Evolutionary conservation across 2,888 invertebrate genomes (phyloP).

Genomic region (Heterodera filipjevi): DNA sequence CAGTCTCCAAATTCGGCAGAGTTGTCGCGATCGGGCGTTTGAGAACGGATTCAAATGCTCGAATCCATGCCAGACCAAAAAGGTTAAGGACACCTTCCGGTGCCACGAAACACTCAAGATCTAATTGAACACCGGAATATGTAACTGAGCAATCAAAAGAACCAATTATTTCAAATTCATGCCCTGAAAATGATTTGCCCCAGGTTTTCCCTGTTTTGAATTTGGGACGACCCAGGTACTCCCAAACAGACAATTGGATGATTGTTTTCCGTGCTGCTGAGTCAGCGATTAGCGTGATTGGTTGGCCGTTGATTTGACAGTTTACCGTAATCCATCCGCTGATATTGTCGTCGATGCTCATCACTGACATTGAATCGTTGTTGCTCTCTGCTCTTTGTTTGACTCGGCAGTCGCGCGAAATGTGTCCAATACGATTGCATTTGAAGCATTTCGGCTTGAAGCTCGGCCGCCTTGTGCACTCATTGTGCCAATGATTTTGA

Average conservation of each 20-base stretch:
- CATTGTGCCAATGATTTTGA: too few species aligned
- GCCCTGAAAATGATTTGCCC: not conserved
- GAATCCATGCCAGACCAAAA: not conserved
- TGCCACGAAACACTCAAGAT: not conserved
- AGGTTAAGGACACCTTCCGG: not conserved
- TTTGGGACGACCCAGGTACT: not conserved
- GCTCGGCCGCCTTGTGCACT: too few species aligned
- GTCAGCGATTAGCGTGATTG: not conserved
- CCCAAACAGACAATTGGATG: not conserved
- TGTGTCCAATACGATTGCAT: not conserved
- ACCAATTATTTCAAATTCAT: not conserved
- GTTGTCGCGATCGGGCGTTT: not conserved
- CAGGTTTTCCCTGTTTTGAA: not conserved
- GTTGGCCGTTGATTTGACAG: not conserved
- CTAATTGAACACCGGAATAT: not conserved
- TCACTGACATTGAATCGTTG: not conserved
- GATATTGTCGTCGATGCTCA: not conserved
- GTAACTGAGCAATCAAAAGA: not conserved
- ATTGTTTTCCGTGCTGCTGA: not conserved
- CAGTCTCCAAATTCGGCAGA: not conserved
- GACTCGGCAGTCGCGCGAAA: not conserved
- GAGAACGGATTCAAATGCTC: not conserved
- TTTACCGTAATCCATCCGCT: not conserved
- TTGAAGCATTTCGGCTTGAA: not conserved
- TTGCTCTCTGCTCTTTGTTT: not conserved